phyloP scores from a whole-genome alignment of 1,140 invertebrate genomes.

The Tyrophagus putrescentiae region DNA sequence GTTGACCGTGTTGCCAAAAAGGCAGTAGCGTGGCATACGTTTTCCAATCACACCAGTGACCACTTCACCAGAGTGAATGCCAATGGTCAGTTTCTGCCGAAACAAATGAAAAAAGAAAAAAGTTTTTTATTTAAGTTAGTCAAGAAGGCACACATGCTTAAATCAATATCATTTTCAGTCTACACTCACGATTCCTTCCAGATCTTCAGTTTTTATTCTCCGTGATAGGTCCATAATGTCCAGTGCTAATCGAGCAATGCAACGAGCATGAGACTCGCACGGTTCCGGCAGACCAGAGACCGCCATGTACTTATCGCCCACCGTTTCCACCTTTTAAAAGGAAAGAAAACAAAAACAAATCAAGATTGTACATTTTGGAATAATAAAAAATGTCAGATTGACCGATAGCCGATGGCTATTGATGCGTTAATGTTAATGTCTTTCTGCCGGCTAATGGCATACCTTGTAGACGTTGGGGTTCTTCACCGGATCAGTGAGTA shows the following conservation, averaged over 20 bases:
- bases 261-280: constrained; percentile 73
- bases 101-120: constrained; percentile 24
- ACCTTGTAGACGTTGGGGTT: constrained; percentile 93
- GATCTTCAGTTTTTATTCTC: constrained; percentile 62
- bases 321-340: constrained; percentile 78
- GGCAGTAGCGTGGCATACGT: constrained; percentile 88
- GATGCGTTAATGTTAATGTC: background rate
- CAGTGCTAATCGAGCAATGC: constrained; percentile 75
- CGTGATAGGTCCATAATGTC: constrained; percentile 90
- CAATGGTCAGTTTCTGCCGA: constrained; percentile 74
- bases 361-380: background rate
- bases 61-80: constrained; percentile 87
- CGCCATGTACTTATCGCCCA: constrained; percentile 98
- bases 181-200: constrained; percentile 59
- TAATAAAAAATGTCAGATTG: background rate
- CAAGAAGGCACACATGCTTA: background rate
- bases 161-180: too few relatives aligned
- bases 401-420: background rate
- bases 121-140: background rate
- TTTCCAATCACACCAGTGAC: constrained; percentile 92
- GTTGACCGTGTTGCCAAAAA: constrained; percentile 94
- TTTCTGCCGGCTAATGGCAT: constrained; percentile 26
- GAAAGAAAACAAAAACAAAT: constrained; percentile 1
- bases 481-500: constrained; percentile 70
- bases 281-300: constrained; percentile 88